Conservation (phyloP, 2,113 vertebrate species). For the Anseranas semipalmata region DNA sequence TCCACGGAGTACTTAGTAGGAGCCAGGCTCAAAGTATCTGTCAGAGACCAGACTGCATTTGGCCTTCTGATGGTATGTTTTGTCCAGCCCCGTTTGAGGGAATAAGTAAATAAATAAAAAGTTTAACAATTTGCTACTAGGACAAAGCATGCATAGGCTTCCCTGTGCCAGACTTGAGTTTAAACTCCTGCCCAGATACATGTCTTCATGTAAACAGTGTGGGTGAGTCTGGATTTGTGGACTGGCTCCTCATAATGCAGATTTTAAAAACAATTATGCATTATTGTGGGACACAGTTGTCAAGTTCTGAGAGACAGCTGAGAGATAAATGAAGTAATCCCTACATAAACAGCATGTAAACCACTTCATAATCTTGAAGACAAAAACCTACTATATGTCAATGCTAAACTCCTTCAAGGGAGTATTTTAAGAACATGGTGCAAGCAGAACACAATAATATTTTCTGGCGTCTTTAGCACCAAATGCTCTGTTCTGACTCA, state of each 20-base stretch:
- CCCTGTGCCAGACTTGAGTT: background rate
- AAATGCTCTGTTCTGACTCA: background rate
- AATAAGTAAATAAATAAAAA: too few species aligned
- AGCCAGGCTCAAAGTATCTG: too few species aligned
- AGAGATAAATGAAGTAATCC: background rate
- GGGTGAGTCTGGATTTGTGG: background rate
- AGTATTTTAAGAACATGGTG: background rate
- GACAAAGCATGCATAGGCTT: background rate
- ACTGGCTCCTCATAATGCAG: background rate
- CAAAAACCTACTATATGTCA: background rate
- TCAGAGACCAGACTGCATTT: background rate
- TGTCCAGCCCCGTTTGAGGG: background rate
- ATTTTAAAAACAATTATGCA: background rate
- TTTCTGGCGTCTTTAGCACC: background rate
- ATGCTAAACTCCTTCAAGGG: background rate
- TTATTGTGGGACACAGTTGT: background rate
- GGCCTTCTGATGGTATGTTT: background rate
- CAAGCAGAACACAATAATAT: background rate
- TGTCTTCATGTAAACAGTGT: background rate
- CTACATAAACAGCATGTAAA: constrained; percentile 12
- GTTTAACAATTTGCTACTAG: background rate
- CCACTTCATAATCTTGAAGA: background rate
- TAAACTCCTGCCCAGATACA: background rate
- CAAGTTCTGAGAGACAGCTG: background rate
- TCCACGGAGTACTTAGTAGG: background rate